Evolutionary conservation across 2,113 vertebrate genomes (phyloP).

Genomic region (Chrysemys picta): DNA sequence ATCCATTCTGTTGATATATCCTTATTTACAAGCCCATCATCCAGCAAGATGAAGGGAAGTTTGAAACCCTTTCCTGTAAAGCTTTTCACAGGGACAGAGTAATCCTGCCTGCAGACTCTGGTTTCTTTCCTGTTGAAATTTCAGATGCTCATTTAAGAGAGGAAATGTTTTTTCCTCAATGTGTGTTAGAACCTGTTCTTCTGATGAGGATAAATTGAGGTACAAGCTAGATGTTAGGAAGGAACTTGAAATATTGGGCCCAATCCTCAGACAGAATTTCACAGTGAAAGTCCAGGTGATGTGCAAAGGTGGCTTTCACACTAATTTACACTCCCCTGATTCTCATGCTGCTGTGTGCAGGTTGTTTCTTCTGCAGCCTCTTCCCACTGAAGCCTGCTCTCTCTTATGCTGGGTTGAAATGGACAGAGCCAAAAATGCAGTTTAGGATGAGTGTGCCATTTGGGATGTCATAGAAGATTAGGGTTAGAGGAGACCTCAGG

Average conservation of each 20-base stretch:
- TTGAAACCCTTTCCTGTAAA: background rate
- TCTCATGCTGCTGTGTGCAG: background rate
- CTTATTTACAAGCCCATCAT: background rate
- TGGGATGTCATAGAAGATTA: background rate
- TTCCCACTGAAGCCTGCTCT: conserved; percentile 4
- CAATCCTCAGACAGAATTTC: background rate
- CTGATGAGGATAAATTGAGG: background rate
- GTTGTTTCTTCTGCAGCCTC: background rate
- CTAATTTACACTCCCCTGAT: background rate
- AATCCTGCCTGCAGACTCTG: background rate
- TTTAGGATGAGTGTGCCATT: background rate
- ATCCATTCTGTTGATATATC: background rate
- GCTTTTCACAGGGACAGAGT: background rate
- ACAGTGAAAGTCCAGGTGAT: background rate
- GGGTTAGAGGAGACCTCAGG: too few relatives aligned
- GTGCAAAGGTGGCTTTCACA: background rate
- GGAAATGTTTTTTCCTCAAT: background rate
- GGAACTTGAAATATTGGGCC: background rate
- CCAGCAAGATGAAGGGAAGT: background rate
- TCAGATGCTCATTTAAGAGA: background rate
- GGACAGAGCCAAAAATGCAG: background rate
- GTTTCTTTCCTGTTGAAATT: background rate
- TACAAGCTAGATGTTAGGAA: background rate
- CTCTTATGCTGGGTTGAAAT: conserved; percentile 31
- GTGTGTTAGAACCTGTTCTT: background rate